Conservation (phyloP, 2,888 invertebrate genomes). For the Galerucella calmariensis region DNA sequence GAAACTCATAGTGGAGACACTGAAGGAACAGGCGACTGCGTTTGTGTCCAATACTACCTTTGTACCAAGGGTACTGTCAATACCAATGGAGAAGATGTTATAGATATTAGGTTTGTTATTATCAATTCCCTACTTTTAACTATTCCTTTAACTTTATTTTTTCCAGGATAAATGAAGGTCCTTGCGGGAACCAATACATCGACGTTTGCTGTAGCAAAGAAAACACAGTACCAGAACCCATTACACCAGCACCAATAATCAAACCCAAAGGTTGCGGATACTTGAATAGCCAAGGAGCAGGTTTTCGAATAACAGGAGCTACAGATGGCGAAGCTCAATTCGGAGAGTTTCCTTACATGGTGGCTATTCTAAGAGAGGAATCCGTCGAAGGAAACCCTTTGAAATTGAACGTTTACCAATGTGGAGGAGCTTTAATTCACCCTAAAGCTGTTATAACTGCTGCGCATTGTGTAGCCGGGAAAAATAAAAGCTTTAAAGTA, state of each 20-base stretch:
- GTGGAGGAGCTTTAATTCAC: conserved; percentile 85
- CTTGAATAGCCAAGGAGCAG: conserved; percentile 78
- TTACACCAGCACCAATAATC: conserved; percentile 50
- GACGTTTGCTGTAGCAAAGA: conserved; percentile 69
- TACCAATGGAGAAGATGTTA: conserved; percentile 77
- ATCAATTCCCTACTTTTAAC: background rate
- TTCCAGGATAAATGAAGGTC: conserved; percentile 48
- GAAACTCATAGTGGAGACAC: conserved; percentile 35
- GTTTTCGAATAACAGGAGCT: conserved; percentile 76
- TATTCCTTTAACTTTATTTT: background rate
- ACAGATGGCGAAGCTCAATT: conserved; percentile 77
- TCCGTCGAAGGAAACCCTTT: conserved; percentile 64
- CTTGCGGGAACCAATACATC: conserved; percentile 66
- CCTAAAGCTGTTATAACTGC: conserved; percentile 81
- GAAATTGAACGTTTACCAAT: conserved; percentile 60
- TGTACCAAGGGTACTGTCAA: conserved; percentile 77
- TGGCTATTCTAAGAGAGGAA: conserved; percentile 73
- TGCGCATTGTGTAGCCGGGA: conserved; percentile 77
- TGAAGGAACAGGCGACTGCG: conserved; percentile 65
- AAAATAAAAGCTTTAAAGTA: conserved; percentile 55
- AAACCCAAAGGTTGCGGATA: conserved; percentile 74
- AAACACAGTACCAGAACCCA: conserved; percentile 50
- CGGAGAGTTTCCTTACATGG: conserved; percentile 89
- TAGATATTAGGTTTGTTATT: conserved; percentile 76
- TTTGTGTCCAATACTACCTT: conserved; percentile 83